These are phyloP conservation scores for Hydrotaea cyrtoneurina DNA, from an alignment of 2,888 invertebrate species.

Conservation along the genomic window DNA sequence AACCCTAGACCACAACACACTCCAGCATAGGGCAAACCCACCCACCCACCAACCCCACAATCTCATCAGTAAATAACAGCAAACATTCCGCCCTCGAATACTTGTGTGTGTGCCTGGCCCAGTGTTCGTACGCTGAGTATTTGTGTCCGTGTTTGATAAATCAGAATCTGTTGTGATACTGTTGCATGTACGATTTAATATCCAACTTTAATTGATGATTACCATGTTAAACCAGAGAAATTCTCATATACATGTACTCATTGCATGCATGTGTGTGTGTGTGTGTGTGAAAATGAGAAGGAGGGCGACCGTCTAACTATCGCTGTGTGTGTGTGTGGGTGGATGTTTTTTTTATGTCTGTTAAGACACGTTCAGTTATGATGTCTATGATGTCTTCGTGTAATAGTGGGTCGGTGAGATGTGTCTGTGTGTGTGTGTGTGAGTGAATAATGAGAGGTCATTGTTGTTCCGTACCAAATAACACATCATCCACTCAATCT, in stretches of 20 bases:
- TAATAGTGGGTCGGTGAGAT: too few species aligned
- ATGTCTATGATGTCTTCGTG: background rate
- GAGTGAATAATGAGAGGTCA: conserved; percentile 28
- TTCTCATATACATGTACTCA: conserved; percentile 10
- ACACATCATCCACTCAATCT: background rate
- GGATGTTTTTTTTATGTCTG: background rate
- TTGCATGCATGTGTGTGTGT: background rate
- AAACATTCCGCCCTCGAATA: background rate
- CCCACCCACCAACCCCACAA: too few species aligned
- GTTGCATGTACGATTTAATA: conserved; percentile 67
- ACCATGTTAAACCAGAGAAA: conserved; percentile 33
- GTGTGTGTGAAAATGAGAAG: background rate
- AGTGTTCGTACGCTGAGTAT: background rate
- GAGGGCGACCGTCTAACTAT: background rate
- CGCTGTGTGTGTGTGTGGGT: background rate
- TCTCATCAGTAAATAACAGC: background rate
- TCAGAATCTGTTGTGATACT: conserved; percentile 23
- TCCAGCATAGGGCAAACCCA: too few species aligned
- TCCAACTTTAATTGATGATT: conserved; percentile 60
- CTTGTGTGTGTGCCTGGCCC: background rate
- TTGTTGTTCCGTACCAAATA: background rate
- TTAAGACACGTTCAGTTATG: background rate
- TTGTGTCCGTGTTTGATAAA: background rate
- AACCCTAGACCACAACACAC: background rate
- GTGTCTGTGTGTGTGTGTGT: background rate